phyloP scores from a whole-genome alignment of 1,140 invertebrate genomes.

The Theocolax elegans region DNA sequence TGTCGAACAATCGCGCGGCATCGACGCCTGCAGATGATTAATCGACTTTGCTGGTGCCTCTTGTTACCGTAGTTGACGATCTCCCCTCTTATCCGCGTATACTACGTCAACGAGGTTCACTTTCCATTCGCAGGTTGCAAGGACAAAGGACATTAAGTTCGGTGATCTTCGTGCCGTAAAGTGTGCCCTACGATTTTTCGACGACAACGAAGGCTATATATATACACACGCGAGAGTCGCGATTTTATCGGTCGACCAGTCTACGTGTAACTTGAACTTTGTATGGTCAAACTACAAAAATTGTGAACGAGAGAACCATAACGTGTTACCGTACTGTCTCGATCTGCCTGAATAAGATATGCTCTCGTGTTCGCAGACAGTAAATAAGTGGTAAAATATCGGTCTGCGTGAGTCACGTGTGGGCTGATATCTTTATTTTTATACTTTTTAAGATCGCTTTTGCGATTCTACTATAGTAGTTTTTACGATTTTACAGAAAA shows the following conservation, averaged over 20 bases:
- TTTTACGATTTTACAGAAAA: too few relatives aligned
- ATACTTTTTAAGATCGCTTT: too few relatives aligned
- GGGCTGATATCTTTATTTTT: slow-evolving; percentile 9
- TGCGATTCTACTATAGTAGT: too few relatives aligned
- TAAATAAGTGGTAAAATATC: slow-evolving; percentile 33
- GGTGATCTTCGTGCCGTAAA: background rate
- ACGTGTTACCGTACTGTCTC: background rate
- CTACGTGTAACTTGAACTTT: slow-evolving; percentile 17
- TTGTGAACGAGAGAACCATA: background rate
- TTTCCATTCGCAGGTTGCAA: too few relatives aligned
- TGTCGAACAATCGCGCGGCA: too few relatives aligned
- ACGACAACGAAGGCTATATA: slow-evolving; percentile 6
- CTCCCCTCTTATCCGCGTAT: too few relatives aligned
- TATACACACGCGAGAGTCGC: background rate
- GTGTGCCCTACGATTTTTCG: background rate
- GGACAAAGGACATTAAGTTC: slow-evolving; percentile 10
- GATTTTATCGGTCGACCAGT: slow-evolving; percentile 2
- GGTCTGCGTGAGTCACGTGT: background rate
- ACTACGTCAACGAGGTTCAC: too few relatives aligned
- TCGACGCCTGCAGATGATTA: slow-evolving; percentile 18
- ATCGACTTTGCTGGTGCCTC: background rate
- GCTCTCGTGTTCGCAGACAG: slow-evolving; percentile 10
- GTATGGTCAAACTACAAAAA: background rate
- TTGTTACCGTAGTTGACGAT: too few relatives aligned
- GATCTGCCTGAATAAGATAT: slow-evolving; percentile 8